A percentile compares a stretch with the other conserved stretches of the same genome.
Conservation (phyloP, 2,888 invertebrate genomes). For the Drosophila kanekoi region DNA sequence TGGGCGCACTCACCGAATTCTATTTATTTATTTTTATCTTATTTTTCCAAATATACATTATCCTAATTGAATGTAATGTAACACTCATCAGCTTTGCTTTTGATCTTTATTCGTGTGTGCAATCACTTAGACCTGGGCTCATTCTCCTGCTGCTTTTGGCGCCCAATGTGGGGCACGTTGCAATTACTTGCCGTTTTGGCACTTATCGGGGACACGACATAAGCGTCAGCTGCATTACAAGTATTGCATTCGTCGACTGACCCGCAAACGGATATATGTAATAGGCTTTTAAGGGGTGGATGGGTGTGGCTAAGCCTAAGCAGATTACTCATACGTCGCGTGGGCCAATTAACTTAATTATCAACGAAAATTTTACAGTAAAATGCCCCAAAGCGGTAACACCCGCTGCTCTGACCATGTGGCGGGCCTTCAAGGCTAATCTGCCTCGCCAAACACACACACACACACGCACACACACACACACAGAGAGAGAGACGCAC, state of each 20-base stretch:
- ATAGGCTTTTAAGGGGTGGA: conserved; percentile 32
- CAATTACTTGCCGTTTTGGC: conserved; percentile 12
- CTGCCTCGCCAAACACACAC: conserved; percentile 11
- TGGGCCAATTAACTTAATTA: conserved; percentile 69
- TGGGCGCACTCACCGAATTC: too few species aligned
- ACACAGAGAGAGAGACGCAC: neutral
- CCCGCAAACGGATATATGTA: conserved; percentile 44
- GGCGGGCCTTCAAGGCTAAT: conserved; percentile 28
- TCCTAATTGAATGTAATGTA: conserved; percentile 9
- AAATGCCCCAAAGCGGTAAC: conserved; percentile 10
- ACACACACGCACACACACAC: conserved; percentile 3
- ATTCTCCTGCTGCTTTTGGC: conserved; percentile 9
- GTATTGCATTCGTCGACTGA: conserved; percentile 29
- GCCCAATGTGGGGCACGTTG: conserved; percentile 24
- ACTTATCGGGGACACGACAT: conserved; percentile 2
- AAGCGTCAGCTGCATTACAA: conserved; percentile 25
- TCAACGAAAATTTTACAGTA: conserved; percentile 38
- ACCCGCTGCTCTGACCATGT: neutral
- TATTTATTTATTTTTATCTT: too few species aligned
- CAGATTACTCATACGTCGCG: conserved; percentile 72
- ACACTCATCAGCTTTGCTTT: neutral
- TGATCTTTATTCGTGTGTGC: neutral
- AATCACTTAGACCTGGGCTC: neutral
- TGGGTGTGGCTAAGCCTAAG: conserved; percentile 36
- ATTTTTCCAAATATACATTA: neutral